These are phyloP conservation scores for Alligator mississippiensis DNA, from an alignment of 2,113 vertebrate species.

Conservation along the genomic window DNA sequence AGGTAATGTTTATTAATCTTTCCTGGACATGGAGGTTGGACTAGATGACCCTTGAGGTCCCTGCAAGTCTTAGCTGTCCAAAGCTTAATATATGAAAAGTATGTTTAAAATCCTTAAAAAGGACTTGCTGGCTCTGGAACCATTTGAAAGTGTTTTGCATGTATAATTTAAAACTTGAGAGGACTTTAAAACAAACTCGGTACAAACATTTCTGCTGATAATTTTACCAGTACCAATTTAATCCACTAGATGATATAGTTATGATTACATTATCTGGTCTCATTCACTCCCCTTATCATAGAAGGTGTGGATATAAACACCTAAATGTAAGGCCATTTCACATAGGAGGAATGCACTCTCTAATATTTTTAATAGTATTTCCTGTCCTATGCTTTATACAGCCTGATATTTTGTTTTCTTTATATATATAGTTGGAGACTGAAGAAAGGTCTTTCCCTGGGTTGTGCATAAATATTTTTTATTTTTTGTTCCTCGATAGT, in stretches of 20 bases:
- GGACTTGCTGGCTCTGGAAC: not conserved
- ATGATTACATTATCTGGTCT: not conserved
- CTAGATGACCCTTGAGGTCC: too few species aligned
- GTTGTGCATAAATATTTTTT: not conserved
- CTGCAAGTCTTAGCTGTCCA: not conserved
- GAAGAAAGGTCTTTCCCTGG: not conserved
- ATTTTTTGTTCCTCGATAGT: not conserved
- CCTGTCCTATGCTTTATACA: not conserved
- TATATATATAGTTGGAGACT: not conserved
- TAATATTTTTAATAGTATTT: not conserved
- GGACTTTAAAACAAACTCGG: not conserved
- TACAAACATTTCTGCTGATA: not conserved
- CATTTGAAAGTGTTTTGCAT: not conserved
- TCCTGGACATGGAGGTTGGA: not conserved
- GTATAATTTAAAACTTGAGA: fast-evolving
- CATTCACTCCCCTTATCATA: not conserved
- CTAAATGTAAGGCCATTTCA: not conserved
- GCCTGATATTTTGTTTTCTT: not conserved
- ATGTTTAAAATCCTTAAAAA: not conserved
- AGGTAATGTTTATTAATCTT: not conserved
- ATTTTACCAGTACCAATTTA: not conserved
- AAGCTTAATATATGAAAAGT: not conserved
- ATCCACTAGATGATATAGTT: not conserved
- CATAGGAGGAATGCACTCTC: not conserved
- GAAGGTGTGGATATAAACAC: not conserved